A percentile compares a stretch with the other conserved stretches of the same genome.
Evolutionary conservation across 2,888 invertebrate genomes (phyloP).

Genomic region (Ophion slaviceki): DNA sequence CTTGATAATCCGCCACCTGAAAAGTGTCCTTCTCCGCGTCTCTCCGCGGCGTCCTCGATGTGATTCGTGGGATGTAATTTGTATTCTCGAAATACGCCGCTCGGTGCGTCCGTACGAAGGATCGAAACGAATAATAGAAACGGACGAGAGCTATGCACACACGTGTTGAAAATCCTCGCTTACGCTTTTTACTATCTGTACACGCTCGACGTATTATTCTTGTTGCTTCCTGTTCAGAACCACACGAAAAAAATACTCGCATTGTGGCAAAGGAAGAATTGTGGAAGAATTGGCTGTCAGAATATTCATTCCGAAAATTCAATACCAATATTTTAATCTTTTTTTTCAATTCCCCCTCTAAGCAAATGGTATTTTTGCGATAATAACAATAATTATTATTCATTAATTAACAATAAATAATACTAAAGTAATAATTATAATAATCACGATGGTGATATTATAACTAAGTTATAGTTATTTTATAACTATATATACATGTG

Average conservation of each 20-base stretch:
- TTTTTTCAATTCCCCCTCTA: neutral
- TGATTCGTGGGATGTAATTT: constrained; percentile 30
- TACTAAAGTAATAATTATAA: too few species aligned
- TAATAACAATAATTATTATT: too few species aligned
- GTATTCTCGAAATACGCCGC: constrained; percentile 32
- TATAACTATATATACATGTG: too few species aligned
- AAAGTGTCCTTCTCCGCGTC: neutral
- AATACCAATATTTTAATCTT: neutral
- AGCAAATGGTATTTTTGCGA: too few species aligned
- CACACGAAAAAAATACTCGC: neutral
- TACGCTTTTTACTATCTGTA: constrained; percentile 4
- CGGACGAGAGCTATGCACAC: constrained; percentile 4
- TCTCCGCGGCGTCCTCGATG: neutral
- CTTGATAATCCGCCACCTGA: neutral
- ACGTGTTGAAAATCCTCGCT: neutral
- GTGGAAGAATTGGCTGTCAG: neutral
- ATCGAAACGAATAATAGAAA: constrained; percentile 31
- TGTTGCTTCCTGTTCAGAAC: constrained; percentile 13
- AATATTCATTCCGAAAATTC: too few species aligned
- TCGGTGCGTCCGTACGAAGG: constrained; percentile 1
- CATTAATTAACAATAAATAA: too few species aligned
- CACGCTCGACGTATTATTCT: neutral
- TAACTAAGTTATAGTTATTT: too few species aligned
- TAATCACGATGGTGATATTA: too few species aligned
- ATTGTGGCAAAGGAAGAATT: neutral